These are phyloP conservation scores for Diabrotica virgifera DNA, from an alignment of 1,140 invertebrate species.

Conservation along the genomic window DNA sequence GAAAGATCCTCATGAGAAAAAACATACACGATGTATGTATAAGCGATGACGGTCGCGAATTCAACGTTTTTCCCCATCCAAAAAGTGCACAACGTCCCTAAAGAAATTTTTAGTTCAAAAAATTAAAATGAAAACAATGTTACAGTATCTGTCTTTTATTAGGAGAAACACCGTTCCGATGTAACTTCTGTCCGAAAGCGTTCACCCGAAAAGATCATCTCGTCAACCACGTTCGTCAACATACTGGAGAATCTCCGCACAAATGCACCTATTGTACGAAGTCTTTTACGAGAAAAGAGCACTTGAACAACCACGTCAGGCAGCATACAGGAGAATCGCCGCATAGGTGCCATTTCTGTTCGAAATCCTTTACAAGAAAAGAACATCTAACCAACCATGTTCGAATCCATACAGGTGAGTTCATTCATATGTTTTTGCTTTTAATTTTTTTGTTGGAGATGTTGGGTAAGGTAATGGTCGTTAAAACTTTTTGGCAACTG, in stretches of 20 bases:
- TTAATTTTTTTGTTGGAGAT: not conserved
- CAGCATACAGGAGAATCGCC: constrained; percentile 75
- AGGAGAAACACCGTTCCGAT: constrained; percentile 60
- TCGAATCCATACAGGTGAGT: constrained; percentile 68
- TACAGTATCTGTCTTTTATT: not conserved
- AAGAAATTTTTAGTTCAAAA: too few relatives aligned
- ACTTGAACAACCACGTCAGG: constrained; percentile 84
- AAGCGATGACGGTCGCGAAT: too few relatives aligned
- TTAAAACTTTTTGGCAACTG: constrained; percentile 2
- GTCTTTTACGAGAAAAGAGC: constrained; percentile 85
- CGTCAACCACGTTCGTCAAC: constrained; percentile 67
- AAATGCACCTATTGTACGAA: constrained; percentile 74
- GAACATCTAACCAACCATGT: constrained; percentile 77
- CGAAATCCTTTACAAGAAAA: constrained; percentile 81
- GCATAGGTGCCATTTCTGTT: constrained; percentile 78
- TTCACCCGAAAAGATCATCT: constrained; percentile 81
- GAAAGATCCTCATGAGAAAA: too few relatives aligned
- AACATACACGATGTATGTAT: too few relatives aligned
- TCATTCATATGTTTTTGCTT: constrained; percentile 32
- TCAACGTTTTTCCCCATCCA: too few relatives aligned
- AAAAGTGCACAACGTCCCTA: too few relatives aligned
- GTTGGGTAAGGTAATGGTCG: not conserved
- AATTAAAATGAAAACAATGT: not conserved
- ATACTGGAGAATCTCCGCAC: constrained; percentile 77
- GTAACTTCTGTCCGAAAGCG: constrained; percentile 81